These are phyloP conservation scores for Gadopsis bispinosus DNA, from an alignment of 2,797 vertebrate species.

Conservation along the genomic window DNA sequence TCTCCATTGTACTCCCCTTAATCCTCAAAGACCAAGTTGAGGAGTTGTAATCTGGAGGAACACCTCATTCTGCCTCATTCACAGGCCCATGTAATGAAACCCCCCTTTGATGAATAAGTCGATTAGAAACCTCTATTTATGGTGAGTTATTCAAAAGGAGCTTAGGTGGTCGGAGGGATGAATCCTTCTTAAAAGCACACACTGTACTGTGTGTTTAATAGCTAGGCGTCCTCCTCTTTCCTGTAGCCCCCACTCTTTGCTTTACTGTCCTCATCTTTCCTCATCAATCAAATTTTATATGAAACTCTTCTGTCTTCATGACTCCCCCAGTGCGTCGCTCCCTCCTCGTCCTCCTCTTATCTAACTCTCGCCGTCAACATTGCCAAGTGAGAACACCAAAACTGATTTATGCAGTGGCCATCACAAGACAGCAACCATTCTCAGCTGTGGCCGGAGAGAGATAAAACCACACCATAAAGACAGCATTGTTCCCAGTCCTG, in stretches of 20 bases:
- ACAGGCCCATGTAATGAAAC: slow-evolving; percentile 70
- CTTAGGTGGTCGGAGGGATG: slow-evolving; percentile 66
- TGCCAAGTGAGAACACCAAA: slow-evolving; percentile 69
- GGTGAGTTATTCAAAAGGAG: slow-evolving; percentile 80
- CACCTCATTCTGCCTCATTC: slow-evolving; percentile 77
- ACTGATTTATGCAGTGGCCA: slow-evolving; percentile 81
- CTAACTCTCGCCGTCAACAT: slow-evolving; percentile 46
- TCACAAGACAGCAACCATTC: slow-evolving; percentile 79
- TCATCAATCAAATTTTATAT: slow-evolving; percentile 47
- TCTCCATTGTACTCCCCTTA: slow-evolving; percentile 66
- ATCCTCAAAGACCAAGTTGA: slow-evolving; percentile 76
- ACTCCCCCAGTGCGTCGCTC: slow-evolving; percentile 37
- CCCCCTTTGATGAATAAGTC: slow-evolving; percentile 74
- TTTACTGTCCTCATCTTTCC: slow-evolving; percentile 46
- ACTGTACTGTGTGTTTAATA: slow-evolving; percentile 73
- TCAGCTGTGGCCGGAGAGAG: slow-evolving; percentile 71
- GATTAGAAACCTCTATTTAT: slow-evolving; percentile 82
- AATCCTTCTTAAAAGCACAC: slow-evolving; percentile 77
- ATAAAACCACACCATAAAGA: slow-evolving; percentile 81
- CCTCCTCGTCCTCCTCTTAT: slow-evolving; percentile 54
- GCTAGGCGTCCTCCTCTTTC: slow-evolving; percentile 56
- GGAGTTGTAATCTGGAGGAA: slow-evolving; percentile 80
- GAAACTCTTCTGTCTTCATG: slow-evolving; percentile 41
- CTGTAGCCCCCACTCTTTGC: slow-evolving; percentile 20
- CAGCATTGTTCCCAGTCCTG: slow-evolving; percentile 72